These are phyloP conservation scores for Mola mola DNA, from an alignment of 2,113 vertebrate species.

Conservation along the genomic window DNA sequence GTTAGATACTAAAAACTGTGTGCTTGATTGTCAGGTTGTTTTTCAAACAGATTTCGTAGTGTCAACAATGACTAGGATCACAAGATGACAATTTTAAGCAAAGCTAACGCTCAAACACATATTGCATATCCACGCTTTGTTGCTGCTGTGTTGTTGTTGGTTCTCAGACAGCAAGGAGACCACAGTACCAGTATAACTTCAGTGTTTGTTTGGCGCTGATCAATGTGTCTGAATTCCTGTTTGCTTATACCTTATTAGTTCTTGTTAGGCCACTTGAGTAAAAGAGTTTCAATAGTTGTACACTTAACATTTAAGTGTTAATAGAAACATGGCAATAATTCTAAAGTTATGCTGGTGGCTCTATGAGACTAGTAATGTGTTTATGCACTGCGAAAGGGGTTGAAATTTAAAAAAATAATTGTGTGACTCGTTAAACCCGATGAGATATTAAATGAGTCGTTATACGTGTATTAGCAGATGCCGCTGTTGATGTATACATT, in stretches of 20 bases:
- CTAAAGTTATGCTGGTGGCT: too few species aligned
- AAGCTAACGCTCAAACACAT: neutral
- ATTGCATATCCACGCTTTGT: neutral
- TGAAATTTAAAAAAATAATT: too few species aligned
- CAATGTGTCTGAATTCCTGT: neutral
- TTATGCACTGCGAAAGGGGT: too few species aligned
- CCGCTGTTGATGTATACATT: too few species aligned
- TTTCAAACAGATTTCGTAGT: neutral
- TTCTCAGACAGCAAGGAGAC: neutral
- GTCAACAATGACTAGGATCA: neutral
- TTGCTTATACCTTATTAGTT: neutral
- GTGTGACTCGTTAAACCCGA: too few species aligned
- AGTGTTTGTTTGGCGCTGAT: neutral
- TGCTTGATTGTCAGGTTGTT: neutral
- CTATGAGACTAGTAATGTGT: too few species aligned
- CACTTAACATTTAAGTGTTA: too few species aligned
- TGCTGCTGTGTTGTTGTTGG: constrained; percentile 2
- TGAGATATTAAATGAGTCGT: too few species aligned
- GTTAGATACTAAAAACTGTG: neutral
- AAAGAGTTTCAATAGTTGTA: neutral
- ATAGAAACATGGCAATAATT: too few species aligned
- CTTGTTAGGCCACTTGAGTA: neutral
- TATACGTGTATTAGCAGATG: too few species aligned
- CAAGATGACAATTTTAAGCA: neutral
- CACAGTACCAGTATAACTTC: neutral